These are phyloP conservation scores for Leptobrachium ailaonicum DNA, from an alignment of 2,113 vertebrate genomes.

Conservation along the genomic window DNA sequence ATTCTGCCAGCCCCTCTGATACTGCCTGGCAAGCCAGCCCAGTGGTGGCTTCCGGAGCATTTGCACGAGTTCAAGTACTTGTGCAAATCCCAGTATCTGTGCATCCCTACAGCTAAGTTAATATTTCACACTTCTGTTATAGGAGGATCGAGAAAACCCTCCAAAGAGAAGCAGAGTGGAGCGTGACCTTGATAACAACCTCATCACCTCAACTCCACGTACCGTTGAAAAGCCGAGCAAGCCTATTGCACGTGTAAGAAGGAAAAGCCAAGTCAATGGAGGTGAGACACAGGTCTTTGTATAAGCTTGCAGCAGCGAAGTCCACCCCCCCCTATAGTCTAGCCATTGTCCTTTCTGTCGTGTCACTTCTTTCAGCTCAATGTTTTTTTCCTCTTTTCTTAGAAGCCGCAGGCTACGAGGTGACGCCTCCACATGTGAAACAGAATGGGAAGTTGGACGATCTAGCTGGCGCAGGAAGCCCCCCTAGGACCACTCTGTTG, in stretches of 20 bases:
- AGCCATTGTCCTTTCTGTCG: background rate
- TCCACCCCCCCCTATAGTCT: no score
- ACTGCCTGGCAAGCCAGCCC: no score
- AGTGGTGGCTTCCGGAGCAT: no score
- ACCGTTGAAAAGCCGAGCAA: conserved; percentile 75
- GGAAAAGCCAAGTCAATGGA: conserved; percentile 88
- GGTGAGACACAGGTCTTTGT: conserved; percentile 59
- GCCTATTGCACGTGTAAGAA: conserved; percentile 76
- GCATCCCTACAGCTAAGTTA: no score
- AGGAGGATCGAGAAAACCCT: conserved; percentile 90
- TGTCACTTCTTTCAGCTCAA: background rate
- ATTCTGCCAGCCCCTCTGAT: no score
- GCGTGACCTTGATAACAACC: conserved; percentile 85
- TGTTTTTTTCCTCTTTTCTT: background rate
- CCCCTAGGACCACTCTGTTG: conserved; percentile 87
- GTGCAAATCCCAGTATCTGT: no score
- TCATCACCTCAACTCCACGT: conserved; percentile 89
- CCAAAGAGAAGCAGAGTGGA: conserved; percentile 86
- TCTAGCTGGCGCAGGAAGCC: conserved; percentile 76
- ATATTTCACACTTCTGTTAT: conserved; percentile 21
- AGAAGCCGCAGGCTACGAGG: conserved; percentile 89
- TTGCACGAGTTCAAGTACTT: no score
- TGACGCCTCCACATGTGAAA: conserved; percentile 86
- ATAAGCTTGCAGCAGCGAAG: no score
- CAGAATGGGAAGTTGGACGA: conserved; percentile 92